phyloP scores from a whole-genome alignment of 2,113 vertebrate species.

The Oreotrochilus melanogaster region DNA sequence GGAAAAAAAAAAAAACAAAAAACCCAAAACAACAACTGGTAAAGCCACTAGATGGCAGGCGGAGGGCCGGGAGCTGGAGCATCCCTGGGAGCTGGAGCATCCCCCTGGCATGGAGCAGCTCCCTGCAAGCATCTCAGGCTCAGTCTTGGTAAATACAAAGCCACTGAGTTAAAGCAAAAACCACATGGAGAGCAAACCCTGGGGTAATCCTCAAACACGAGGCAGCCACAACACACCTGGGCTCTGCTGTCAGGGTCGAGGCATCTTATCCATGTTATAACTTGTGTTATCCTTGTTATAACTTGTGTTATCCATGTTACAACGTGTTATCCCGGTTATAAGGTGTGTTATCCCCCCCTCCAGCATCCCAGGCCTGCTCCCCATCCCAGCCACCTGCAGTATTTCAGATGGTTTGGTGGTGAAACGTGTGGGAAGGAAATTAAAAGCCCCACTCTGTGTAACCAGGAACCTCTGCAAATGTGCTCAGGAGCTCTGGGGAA shows the following conservation, averaged over 20 bases:
- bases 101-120: too few species aligned
- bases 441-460: not conserved
- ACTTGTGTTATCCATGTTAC: too few species aligned
- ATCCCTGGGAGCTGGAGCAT: too few species aligned
- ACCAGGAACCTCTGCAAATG: not conserved
- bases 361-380: not conserved
- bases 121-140: not conserved
- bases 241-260: fast-evolving
- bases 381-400: not conserved
- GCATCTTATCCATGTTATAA: too few species aligned
- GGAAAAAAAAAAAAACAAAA: too few species aligned
- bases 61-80: not conserved
- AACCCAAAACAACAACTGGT: not conserved
- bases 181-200: not conserved
- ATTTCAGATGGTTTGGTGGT: not conserved
- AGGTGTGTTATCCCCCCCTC: not conserved
- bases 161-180: not conserved
- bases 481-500: slow-evolving; percentile 2
- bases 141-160: not conserved
- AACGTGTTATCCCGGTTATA: too few species aligned
- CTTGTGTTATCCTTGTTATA: too few species aligned
- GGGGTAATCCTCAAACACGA: fast-evolving
- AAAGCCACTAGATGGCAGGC: slow-evolving; percentile 22
- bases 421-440: not conserved
- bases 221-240: not conserved